A percentile compares a stretch with the other conserved stretches of the same genome.
Conservation (phyloP, 92 coral and sea anemone genomes). For the Palythoa grandis region DNA sequence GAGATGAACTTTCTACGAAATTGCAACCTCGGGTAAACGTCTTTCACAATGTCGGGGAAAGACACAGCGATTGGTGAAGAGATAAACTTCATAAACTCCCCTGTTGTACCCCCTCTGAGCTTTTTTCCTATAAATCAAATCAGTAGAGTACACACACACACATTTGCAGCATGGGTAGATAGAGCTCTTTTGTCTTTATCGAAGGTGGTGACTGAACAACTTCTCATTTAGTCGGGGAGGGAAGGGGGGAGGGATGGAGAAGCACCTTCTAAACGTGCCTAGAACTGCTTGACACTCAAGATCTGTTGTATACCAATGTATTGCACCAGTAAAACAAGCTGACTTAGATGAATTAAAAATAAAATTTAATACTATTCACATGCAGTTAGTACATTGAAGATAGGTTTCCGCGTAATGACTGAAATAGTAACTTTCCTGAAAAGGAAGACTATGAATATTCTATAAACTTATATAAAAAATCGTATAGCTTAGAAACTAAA, state of each 20-base stretch:
- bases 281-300: too few relatives aligned
- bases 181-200: conserved; percentile 3
- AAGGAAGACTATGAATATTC: too few relatives aligned
- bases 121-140: conserved; percentile 18
- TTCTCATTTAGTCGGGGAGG: neutral
- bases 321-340: too few relatives aligned
- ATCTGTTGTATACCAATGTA: too few relatives aligned
- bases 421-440: neutral
- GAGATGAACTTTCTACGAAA: neutral
- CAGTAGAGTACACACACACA: neutral
- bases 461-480: too few relatives aligned
- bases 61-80: neutral
- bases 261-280: too few relatives aligned
- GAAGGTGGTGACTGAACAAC: neutral
- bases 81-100: neutral
- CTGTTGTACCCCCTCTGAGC: conserved; percentile 37
- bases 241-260: too few relatives aligned
- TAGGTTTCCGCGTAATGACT: too few relatives aligned
- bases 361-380: too few relatives aligned
- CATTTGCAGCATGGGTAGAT: neutral
- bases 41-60: neutral
- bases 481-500: neutral
- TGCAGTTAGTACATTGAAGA: too few relatives aligned
- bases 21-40: neutral
- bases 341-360: too few relatives aligned